These are phyloP conservation scores for Heliornis fulica DNA, from an alignment of 2,113 vertebrate genomes.

Conservation along the genomic window DNA sequence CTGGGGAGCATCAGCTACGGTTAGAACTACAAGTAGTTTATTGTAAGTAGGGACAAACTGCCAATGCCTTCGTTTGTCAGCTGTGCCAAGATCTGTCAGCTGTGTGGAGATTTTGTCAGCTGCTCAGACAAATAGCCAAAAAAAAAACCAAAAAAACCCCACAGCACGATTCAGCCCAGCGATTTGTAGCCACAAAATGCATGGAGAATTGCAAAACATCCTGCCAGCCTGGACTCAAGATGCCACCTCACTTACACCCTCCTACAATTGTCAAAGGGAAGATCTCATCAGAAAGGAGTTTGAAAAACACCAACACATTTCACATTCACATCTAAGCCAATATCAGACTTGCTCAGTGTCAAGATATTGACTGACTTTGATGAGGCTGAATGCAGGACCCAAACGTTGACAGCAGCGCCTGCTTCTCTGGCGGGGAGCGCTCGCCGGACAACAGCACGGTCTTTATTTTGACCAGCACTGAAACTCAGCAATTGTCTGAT, in stretches of 20 bases:
- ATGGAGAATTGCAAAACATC: background rate
- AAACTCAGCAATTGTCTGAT: background rate
- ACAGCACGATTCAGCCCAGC: background rate
- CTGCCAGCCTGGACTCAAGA: background rate
- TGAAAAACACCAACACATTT: background rate
- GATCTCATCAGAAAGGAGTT: background rate
- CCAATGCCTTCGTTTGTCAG: background rate
- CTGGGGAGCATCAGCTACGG: background rate
- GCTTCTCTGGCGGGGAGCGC: background rate
- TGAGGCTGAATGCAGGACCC: background rate
- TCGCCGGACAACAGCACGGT: background rate
- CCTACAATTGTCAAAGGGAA: too few species aligned
- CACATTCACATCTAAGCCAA: background rate
- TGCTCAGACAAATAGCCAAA: background rate
- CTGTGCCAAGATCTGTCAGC: conserved; percentile 5
- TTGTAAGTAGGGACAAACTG: background rate
- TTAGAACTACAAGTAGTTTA: background rate
- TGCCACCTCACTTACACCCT: background rate
- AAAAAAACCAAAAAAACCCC: too few species aligned
- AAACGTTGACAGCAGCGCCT: background rate
- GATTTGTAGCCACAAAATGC: background rate
- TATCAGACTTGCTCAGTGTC: background rate
- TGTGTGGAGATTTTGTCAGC: conserved; percentile 5
- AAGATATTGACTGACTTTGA: background rate
- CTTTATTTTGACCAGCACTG: background rate